Evolutionary conservation across 2,888 invertebrate genomes (phyloP).

Genomic region (Trichogramma dendrolimi): DNA sequence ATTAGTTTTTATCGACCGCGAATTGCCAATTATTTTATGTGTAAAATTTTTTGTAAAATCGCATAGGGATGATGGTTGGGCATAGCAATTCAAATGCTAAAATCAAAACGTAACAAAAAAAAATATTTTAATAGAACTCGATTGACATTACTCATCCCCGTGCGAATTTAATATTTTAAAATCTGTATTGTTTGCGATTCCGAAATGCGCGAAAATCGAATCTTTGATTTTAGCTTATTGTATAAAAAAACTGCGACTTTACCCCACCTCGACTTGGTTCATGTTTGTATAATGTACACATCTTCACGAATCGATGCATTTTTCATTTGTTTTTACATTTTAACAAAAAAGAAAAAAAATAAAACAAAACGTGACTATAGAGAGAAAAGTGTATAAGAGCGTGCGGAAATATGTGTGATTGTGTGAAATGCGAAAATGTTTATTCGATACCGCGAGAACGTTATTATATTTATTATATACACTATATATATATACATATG

Average conservation of each 20-base stretch:
- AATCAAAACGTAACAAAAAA: too few relatives aligned
- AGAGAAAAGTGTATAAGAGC: neutral
- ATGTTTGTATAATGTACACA: constrained; percentile 21
- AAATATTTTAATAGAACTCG: too few relatives aligned
- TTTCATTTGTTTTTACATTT: constrained; percentile 28
- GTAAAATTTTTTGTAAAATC: too few relatives aligned
- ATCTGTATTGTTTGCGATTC: neutral
- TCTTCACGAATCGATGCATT: constrained; percentile 27
- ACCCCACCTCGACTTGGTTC: constrained; percentile 24
- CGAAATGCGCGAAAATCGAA: constrained; percentile 5
- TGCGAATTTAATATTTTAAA: neutral
- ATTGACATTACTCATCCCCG: too few relatives aligned
- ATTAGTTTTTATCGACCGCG: too few relatives aligned
- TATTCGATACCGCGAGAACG: constrained; percentile 21
- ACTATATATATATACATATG: constrained; percentile 16
- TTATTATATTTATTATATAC: constrained; percentile 27
- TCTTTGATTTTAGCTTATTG: constrained; percentile 16
- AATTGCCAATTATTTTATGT: too few relatives aligned
- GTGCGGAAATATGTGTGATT: neutral
- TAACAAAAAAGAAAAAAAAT: constrained; percentile 14
- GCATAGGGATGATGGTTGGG: too few relatives aligned
- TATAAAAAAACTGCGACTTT: constrained; percentile 7
- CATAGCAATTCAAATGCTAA: too few relatives aligned
- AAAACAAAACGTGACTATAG: neutral
- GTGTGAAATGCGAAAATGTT: constrained; percentile 17